A percentile compares a stretch with the other conserved stretches of the same genome.
phyloP scores from a whole-genome alignment of 2,888 invertebrate genomes.

The Omphaloscelis lunosa region DNA sequence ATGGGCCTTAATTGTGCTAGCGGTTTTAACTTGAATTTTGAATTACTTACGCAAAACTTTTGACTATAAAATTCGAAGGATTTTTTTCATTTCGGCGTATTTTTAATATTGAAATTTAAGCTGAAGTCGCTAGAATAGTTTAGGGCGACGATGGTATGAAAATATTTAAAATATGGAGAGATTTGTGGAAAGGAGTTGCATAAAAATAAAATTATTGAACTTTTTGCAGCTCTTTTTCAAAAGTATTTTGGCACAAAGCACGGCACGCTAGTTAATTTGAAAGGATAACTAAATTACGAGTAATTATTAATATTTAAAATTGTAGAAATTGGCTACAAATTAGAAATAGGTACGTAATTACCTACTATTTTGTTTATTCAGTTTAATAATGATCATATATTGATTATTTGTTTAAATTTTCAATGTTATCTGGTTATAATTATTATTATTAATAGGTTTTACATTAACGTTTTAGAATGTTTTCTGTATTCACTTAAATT shows the following conservation, averaged over 20 bases:
- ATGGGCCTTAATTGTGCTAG: neutral
- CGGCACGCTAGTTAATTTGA: slow-evolving; percentile 36
- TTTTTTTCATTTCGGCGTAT: neutral
- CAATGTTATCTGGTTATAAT: slow-evolving; percentile 61
- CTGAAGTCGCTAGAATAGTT: slow-evolving; percentile 25
- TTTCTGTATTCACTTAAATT: slow-evolving; percentile 47
- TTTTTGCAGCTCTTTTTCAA: slow-evolving; percentile 26
- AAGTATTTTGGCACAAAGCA: slow-evolving; percentile 55
- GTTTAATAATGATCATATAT: slow-evolving; percentile 37
- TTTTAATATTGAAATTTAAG: neutral
- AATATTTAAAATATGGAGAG: slow-evolving; percentile 4
- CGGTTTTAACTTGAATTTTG: slow-evolving; percentile 7
- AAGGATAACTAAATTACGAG: slow-evolving; percentile 1
- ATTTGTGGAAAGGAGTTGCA: slow-evolving; percentile 10
- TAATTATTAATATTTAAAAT: slow-evolving; percentile 28
- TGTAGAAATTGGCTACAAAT: slow-evolving; percentile 52
- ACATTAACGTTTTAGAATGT: slow-evolving; percentile 44
- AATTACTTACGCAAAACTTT: neutral
- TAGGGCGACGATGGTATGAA: slow-evolving; percentile 4
- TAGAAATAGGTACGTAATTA: slow-evolving; percentile 32
- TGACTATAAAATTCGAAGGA: neutral
- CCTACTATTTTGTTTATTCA: slow-evolving; percentile 39
- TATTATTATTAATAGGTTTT: slow-evolving; percentile 54
- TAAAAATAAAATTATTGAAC: neutral
- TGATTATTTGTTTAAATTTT: slow-evolving; percentile 54